These are phyloP conservation scores for Philaethria dido DNA, from an alignment of 2,888 invertebrate species.

Conservation along the genomic window DNA sequence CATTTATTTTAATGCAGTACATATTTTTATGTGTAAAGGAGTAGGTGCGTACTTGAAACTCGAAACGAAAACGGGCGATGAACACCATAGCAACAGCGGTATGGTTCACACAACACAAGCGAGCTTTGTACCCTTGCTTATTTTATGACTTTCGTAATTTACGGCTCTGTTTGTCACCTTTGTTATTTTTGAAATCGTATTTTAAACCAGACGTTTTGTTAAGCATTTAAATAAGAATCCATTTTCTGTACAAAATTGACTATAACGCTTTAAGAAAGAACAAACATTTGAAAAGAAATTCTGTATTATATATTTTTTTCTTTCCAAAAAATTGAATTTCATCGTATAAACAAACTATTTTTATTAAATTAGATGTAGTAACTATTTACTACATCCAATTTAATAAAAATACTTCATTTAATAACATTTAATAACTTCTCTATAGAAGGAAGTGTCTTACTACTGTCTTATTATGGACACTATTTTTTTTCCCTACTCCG, in stretches of 20 bases:
- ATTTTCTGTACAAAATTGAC: constrained; percentile 14
- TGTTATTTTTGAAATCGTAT: constrained; percentile 15
- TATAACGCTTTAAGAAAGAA: background rate
- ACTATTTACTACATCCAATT: too few species aligned
- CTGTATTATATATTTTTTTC: background rate
- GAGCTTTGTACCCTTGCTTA: constrained; percentile 6
- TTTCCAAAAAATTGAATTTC: too few species aligned
- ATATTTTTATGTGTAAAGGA: background rate
- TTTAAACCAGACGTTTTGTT: constrained; percentile 17
- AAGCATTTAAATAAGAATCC: constrained; percentile 8
- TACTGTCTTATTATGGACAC: too few species aligned
- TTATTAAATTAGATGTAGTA: too few species aligned
- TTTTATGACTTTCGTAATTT: constrained; percentile 31
- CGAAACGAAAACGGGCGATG: background rate
- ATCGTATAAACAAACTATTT: too few species aligned
- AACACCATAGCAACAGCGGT: constrained; percentile 25
- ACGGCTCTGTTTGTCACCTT: constrained; percentile 29
- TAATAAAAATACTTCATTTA: too few species aligned
- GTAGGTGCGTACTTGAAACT: background rate
- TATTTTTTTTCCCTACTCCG: too few species aligned
- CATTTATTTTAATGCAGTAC: background rate
- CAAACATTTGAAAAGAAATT: background rate
- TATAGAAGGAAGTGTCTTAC: too few species aligned
- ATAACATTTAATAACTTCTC: too few species aligned
- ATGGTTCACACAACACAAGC: background rate